Percentiles rank a stretch among this genome's conserved stretches.
phyloP scores from a whole-genome alignment of 2,113 vertebrate species.

The Platichthys stellatus region DNA sequence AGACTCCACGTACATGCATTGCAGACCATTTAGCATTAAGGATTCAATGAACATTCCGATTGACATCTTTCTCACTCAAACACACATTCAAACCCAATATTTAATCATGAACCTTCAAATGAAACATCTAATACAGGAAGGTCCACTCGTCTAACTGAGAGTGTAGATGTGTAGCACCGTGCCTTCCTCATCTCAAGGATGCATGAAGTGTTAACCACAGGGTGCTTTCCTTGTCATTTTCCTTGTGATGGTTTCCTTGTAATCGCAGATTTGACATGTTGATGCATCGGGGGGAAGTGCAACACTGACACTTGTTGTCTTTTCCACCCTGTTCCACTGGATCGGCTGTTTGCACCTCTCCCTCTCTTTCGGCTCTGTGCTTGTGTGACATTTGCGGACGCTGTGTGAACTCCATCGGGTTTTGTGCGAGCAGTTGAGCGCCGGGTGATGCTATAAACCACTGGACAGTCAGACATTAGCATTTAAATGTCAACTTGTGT shows the following conservation, averaged over 20 bases:
- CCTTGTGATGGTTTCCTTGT: neutral
- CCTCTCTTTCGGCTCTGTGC: neutral
- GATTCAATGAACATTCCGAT: too few relatives aligned
- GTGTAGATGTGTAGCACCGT: neutral
- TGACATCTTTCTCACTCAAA: too few relatives aligned
- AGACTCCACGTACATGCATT: too few relatives aligned
- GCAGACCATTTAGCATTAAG: too few relatives aligned
- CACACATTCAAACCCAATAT: too few relatives aligned
- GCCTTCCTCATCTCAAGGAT: neutral
- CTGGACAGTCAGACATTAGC: constrained; percentile 65
- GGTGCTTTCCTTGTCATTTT: constrained; percentile 24
- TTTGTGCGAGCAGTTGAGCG: neutral
- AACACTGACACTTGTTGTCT: neutral
- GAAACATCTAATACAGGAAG: too few relatives aligned
- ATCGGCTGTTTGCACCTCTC: neutral
- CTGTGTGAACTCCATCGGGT: neutral
- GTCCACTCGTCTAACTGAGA: too few relatives aligned
- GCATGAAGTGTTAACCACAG: constrained; percentile 39
- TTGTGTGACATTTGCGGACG: constrained; percentile 31
- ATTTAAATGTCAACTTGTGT: constrained; percentile 66
- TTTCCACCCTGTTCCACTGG: too few relatives aligned
- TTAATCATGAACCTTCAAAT: too few relatives aligned
- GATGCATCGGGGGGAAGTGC: constrained; percentile 2
- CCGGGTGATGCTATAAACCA: constrained; percentile 46
- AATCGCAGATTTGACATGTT: constrained; percentile 22